phyloP scores from a whole-genome alignment of 1,140 invertebrate species.

The Papilio xuthus region DNA sequence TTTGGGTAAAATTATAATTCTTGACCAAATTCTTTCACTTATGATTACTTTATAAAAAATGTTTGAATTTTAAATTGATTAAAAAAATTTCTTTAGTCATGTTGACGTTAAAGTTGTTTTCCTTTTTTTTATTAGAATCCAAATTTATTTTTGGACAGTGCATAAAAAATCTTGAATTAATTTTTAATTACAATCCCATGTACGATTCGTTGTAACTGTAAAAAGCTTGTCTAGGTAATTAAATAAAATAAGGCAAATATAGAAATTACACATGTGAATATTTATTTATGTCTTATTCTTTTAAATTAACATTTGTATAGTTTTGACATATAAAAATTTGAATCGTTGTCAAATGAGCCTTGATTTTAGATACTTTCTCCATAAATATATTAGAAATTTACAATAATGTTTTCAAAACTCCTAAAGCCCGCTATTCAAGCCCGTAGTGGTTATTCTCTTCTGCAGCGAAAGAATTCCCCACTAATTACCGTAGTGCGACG shows the following conservation, averaged over 20 bases:
- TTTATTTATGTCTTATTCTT: too few species aligned
- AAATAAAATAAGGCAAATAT: neutral
- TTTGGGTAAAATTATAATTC: constrained; percentile 32
- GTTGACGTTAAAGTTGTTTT: constrained; percentile 5
- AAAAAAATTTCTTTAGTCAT: constrained; percentile 16
- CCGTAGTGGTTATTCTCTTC: constrained; percentile 2
- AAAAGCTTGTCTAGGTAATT: neutral
- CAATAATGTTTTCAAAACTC: constrained; percentile 45
- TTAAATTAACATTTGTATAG: too few species aligned
- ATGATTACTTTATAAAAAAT: constrained; percentile 37
- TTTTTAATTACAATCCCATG: neutral
- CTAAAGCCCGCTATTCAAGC: constrained; percentile 32
- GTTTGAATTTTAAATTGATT: constrained; percentile 34
- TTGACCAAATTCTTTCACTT: constrained; percentile 38
- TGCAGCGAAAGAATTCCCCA: constrained; percentile 1
- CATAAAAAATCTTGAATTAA: neutral
- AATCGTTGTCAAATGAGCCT: neutral
- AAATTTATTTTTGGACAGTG: constrained; percentile 12
- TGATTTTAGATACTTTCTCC: neutral
- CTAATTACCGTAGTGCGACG: neutral
- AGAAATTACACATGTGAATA: neutral
- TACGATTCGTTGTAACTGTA: neutral
- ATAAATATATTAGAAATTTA: neutral
- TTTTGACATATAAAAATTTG: neutral
- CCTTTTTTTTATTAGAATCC: neutral